Conservation (phyloP, 2,113 vertebrate species). For the Lipophrys pholis region DNA sequence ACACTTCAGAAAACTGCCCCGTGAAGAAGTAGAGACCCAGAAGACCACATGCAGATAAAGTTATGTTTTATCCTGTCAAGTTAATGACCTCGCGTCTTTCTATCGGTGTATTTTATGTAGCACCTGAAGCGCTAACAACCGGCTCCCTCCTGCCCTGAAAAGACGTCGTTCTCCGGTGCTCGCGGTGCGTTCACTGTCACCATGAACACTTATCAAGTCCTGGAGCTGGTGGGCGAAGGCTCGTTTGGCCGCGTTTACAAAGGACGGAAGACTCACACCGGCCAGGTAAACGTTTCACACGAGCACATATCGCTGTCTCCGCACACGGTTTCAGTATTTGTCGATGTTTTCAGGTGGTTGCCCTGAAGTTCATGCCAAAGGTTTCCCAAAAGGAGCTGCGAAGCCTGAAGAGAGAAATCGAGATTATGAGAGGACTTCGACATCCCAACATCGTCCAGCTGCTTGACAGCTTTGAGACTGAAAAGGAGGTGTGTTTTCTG, state of each 20-base stretch:
- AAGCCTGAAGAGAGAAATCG: constrained; percentile 91
- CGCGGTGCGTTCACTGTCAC: not conserved
- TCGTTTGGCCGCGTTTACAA: constrained; percentile 95
- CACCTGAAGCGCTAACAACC: too few relatives aligned
- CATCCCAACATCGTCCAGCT: constrained; percentile 96
- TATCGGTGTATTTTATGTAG: too few relatives aligned
- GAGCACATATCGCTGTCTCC: not conserved
- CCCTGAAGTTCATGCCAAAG: constrained; percentile 97
- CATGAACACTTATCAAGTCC: constrained; percentile 92
- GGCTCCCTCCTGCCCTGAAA: too few relatives aligned
- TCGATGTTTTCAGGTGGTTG: constrained; percentile 86
- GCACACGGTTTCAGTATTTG: not conserved
- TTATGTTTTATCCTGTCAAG: too few relatives aligned
- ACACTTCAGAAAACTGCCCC: too few relatives aligned
- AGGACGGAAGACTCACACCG: constrained; percentile 88
- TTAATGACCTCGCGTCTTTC: too few relatives aligned
- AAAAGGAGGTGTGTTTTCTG: constrained; percentile 86
- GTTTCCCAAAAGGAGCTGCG: constrained; percentile 92
- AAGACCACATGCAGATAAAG: too few relatives aligned
- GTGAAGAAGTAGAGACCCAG: too few relatives aligned
- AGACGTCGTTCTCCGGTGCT: too few relatives aligned
- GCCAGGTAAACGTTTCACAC: constrained; percentile 83
- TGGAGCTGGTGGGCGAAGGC: constrained; percentile 93
- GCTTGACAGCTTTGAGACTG: constrained; percentile 95
- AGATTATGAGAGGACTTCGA: constrained; percentile 91